phyloP scores from a whole-genome alignment of 2,888 invertebrate species.

The Melanostoma mellinum region DNA sequence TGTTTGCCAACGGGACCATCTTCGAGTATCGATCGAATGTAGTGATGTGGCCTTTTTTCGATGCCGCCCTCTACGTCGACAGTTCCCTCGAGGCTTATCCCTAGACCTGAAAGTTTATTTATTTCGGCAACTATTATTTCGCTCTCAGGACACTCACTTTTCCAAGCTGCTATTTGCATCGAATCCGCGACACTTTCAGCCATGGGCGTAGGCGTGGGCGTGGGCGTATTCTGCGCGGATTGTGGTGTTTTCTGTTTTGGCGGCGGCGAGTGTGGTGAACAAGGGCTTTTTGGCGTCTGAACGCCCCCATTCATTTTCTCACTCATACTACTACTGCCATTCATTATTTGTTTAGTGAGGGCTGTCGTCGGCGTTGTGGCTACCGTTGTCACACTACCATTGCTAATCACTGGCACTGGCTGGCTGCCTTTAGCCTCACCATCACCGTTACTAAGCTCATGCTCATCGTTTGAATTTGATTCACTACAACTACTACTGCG shows the following conservation, averaged over 20 bases:
- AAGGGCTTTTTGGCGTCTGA: slow-evolving; percentile 44
- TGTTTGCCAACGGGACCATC: slow-evolving; percentile 98
- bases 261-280: slow-evolving; percentile 52
- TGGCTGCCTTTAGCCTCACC: slow-evolving; percentile 71
- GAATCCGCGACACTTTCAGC: slow-evolving; percentile 84
- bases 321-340: slow-evolving; percentile 52
- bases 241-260: slow-evolving; percentile 41
- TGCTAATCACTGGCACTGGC: slow-evolving; percentile 71
- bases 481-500: slow-evolving; percentile 78
- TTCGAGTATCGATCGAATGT: slow-evolving; percentile 96
- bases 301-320: slow-evolving; percentile 57
- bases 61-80: slow-evolving; percentile 98
- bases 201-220: slow-evolving; percentile 83
- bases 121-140: slow-evolving; percentile 96
- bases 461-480: slow-evolving; percentile 66
- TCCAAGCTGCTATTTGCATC: slow-evolving; percentile 91
- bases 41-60: slow-evolving; percentile 99
- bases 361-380: slow-evolving; percentile 56
- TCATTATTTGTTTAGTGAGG: slow-evolving; percentile 41
- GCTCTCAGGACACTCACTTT: slow-evolving; percentile 89
- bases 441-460: slow-evolving; percentile 63
- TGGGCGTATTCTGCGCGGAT: slow-evolving; percentile 73
- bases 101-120: slow-evolving; percentile 95
- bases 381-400: slow-evolving; percentile 62
- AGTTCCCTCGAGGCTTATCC: slow-evolving; percentile 98